Evolutionary conservation across 2,888 invertebrate genomes (phyloP), one percentile per base, ranked within the genome.

Genomic region (Papilio elwesi): DNA sequence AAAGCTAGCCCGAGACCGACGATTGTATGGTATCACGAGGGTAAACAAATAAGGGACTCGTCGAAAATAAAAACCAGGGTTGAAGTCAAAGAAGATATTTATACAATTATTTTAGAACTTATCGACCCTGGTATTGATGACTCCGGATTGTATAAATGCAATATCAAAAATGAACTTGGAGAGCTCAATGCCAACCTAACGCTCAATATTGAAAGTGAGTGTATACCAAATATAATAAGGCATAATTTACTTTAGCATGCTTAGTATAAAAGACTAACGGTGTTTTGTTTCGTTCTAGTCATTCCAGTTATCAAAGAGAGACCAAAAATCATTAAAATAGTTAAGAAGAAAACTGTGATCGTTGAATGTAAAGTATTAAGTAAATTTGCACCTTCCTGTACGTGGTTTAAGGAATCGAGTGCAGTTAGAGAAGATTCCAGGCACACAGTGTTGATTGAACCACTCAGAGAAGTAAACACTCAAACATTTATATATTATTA

Each of bases 111-210:
- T 87, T 92, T 98, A 79, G 98, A 98, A 90, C 94, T 98, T 55
- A 95, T 96, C 83, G 98, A 98, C 92, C 98, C 99, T 78, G 97
- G 97, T 85, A 95, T 98, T 77, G 97, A 98, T 85, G 99, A 99
- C 94, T 99, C 99, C 82, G 99, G 99, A 79, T 95, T 99, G 76
- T 99, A 99, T 94, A 99, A 99, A 91, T 99, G 99, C 91, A 98
- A 98, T 85, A 98, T 99, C 83, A 98, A 98, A 91, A 99, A 99
- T 92, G 96, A 96, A 84, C 96, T 98, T 86, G 99, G 99, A 81
- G 99, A 99, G 95, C 96, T 98, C 78, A 99, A 99, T 89, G 99
- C 99, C 75, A 99, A 99, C 93, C 95, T 99, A 78, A 98, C 99
- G 80, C 96, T 99, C 82, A 99, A 99, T 93, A 98, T 99, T 93